Evolutionary conservation across 2,113 vertebrate genomes (phyloP), one percentile per base, ranked within the genome.

Genomic region (Crotalus viridis): DNA sequence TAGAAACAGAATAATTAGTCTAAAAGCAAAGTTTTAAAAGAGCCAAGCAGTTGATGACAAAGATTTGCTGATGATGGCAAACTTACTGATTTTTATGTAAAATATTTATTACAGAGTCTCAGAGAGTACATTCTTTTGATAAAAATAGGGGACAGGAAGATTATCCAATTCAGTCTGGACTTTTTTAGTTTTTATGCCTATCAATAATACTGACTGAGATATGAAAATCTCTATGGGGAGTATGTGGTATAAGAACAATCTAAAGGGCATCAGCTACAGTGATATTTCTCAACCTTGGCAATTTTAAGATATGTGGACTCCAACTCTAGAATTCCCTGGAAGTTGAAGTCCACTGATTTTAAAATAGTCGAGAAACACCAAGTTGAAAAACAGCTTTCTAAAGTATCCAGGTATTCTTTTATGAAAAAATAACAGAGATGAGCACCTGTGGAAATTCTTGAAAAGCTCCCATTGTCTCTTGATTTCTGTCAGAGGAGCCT

Each of bases 381-480:
- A 81, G 3, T 39, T 43, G 74, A 17, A 81, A 39, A 17, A 43
- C 9, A n/a, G 17, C 6, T 81, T 3, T 10, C 64, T 3, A 0
- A 28, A 54, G 61, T 92, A 93, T 91, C 93, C 69, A 93, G 92
- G 43, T 46, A 43, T 56, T 93, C 93, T 0, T 0, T 86, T 94
- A 28, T 43, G 26, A n/a, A n/a, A 28, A 89, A 52, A 87, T 92
- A 91, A 10, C 46, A 51, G 1, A 85, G 33, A 2, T 61, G 1
- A 0, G 0, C 97, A 99, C 99, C 98, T 99, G 99, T 91, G 99
- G 99, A 92, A 99, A 99, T 97, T 99, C 99, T 96, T 99, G 99
- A 96, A 99, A 99, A 69, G 99, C 99, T 91, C 99, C 99, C 97
- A 99, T 98, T 17, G 98, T 99, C 96, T 99, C 99, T 94, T 99